Conservation (phyloP, 2,113 vertebrate species). For the Taxidea taxus region DNA sequence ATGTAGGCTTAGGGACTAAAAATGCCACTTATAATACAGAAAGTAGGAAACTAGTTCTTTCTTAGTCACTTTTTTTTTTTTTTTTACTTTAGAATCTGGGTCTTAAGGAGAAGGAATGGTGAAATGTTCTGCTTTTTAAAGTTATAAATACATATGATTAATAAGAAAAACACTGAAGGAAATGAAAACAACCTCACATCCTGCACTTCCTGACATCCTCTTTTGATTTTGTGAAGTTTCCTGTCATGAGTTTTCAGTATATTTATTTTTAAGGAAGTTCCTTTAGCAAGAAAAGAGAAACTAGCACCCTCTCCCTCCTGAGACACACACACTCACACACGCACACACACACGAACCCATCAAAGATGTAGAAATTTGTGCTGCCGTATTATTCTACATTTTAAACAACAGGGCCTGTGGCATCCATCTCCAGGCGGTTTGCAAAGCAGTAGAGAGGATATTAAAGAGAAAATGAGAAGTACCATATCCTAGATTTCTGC, state of each 20-base stretch:
- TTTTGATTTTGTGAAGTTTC: constrained; percentile 69
- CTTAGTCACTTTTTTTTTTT: not conserved
- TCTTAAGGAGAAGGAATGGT: not conserved
- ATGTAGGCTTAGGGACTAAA: not conserved
- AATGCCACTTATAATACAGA: not conserved
- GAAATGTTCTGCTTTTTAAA: constrained; percentile 1
- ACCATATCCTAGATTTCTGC: not conserved
- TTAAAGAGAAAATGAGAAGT: not conserved
- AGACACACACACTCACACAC: not conserved
- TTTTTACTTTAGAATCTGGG: not conserved
- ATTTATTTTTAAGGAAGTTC: constrained; percentile 73
- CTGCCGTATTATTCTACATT: not conserved
- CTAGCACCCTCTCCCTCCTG: not conserved
- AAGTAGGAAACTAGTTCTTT: not conserved
- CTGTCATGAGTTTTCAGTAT: constrained; percentile 62
- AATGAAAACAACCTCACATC: constrained; percentile 63
- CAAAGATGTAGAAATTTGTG: not conserved
- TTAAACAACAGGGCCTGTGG: not conserved
- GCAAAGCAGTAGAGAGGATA: not conserved
- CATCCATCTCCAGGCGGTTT: not conserved
- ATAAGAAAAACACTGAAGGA: constrained; percentile 52
- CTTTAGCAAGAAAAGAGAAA: constrained; percentile 47
- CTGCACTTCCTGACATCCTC: constrained; percentile 61
- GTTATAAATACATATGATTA: constrained; percentile 57
- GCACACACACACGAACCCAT: not conserved